Conservation (phyloP, 2,113 vertebrate genomes). For the Gymnocephalus cernua region DNA sequence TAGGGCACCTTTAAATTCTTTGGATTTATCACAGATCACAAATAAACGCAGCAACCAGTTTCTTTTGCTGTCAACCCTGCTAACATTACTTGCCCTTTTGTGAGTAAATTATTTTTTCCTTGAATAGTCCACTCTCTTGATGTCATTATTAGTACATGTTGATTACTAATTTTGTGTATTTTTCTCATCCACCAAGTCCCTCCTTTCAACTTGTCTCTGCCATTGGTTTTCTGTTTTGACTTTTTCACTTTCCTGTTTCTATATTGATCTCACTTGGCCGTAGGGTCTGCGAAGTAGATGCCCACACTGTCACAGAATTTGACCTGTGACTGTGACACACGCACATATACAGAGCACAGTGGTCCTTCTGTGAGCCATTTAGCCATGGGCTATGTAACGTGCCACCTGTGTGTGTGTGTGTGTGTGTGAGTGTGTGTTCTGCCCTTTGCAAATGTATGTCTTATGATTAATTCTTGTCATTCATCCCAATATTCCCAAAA, state of each 20-base stretch:
- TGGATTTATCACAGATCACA: background rate
- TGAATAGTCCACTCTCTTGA: slow-evolving; percentile 35
- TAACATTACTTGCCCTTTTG: background rate
- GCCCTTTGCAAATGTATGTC: slow-evolving; percentile 58
- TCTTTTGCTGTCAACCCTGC: background rate
- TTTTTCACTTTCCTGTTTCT: slow-evolving; percentile 16
- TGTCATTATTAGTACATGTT: slow-evolving; percentile 51
- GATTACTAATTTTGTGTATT: slow-evolving; percentile 24
- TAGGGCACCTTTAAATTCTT: background rate
- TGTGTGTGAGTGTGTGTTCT: slow-evolving; percentile 32
- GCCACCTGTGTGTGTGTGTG: slow-evolving; percentile 34
- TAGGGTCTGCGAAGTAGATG: slow-evolving; percentile 39
- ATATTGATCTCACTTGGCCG: slow-evolving; percentile 46
- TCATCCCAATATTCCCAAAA: slow-evolving; percentile 62
- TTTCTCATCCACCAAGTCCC: background rate
- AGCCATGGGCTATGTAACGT: slow-evolving; percentile 31
- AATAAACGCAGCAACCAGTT: background rate
- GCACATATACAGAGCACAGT: slow-evolving; percentile 9
- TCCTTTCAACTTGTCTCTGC: slow-evolving; percentile 2
- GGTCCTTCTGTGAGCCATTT: slow-evolving; percentile 45
- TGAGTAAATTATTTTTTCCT: slow-evolving; percentile 3
- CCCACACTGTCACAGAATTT: slow-evolving; percentile 32
- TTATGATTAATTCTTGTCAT: slow-evolving; percentile 70
- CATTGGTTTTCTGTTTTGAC: slow-evolving; percentile 20
- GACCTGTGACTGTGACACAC: slow-evolving; percentile 8